A percentile compares a stretch with the other conserved stretches of the same genome.
phyloP scores from a whole-genome alignment of 1,140 invertebrate genomes.

The Procambarus virginalis region DNA sequence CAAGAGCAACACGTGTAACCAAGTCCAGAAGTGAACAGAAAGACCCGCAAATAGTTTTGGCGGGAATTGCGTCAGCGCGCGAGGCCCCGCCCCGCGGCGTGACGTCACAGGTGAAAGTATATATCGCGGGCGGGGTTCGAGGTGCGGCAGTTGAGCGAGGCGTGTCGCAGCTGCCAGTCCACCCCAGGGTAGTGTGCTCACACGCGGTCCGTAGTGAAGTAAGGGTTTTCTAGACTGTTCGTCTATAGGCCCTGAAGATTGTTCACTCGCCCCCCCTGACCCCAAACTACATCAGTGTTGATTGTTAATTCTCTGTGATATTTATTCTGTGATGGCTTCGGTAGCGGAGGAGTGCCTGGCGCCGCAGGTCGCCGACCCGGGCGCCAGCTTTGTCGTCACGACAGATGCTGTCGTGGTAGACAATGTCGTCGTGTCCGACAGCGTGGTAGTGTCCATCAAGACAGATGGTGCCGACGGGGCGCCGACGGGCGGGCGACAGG shows the following conservation, averaged over 20 bases:
- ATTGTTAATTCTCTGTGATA: slow-evolving; percentile 24
- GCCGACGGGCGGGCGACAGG: not conserved
- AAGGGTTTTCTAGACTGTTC: slow-evolving; percentile 69
- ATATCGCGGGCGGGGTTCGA: slow-evolving; percentile 26
- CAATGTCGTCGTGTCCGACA: not conserved
- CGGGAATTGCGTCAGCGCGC: slow-evolving; percentile 35
- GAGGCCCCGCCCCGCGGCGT: slow-evolving; percentile 27
- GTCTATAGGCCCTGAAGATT: slow-evolving; percentile 68
- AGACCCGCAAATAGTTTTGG: slow-evolving; percentile 36
- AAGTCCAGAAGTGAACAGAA: slow-evolving; percentile 3
- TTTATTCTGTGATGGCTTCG: slow-evolving; percentile 18
- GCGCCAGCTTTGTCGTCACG: not conserved
- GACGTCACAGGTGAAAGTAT: slow-evolving; percentile 70
- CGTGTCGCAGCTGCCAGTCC: slow-evolving; percentile 44
- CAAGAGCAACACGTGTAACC: not conserved
- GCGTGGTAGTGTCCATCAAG: not conserved
- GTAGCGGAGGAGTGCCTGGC: slow-evolving; percentile 45
- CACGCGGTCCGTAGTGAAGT: slow-evolving; percentile 34
- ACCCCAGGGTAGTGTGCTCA: slow-evolving; percentile 39
- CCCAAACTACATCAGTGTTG: slow-evolving; percentile 13
- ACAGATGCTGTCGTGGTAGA: not conserved
- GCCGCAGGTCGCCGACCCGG: slow-evolving; percentile 21
- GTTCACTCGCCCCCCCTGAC: slow-evolving; percentile 27
- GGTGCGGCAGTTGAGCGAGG: slow-evolving; percentile 60
- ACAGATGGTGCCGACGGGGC: not conserved